phyloP scores from a whole-genome alignment of 2,113 vertebrate species.

The Chloropsis hardwickii region DNA sequence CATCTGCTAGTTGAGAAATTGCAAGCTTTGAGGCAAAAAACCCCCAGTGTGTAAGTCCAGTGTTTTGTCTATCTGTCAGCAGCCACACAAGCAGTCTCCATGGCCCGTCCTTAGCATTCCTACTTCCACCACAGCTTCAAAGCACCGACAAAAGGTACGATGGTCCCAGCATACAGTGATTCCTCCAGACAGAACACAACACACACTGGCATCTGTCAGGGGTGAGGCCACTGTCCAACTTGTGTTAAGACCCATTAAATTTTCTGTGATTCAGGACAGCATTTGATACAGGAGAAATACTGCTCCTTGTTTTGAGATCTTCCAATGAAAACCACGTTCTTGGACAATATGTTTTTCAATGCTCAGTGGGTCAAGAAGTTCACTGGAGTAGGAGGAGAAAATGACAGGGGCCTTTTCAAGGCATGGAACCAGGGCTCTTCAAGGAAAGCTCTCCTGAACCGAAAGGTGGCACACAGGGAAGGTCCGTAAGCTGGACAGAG shows the following conservation, averaged over 20 bases:
- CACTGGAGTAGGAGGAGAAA: background rate
- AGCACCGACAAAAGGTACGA: background rate
- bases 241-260: background rate
- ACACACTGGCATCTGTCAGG: background rate
- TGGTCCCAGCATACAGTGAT: background rate
- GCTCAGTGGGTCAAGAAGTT: background rate
- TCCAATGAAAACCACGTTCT: background rate
- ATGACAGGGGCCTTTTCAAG: background rate
- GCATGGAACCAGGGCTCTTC: background rate
- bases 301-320: background rate
- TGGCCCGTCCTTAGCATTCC: background rate
- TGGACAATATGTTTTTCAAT: background rate
- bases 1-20: background rate
- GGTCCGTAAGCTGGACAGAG: background rate
- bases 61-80: background rate
- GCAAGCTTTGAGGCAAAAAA: background rate
- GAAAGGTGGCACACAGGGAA: background rate
- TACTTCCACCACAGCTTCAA: background rate
- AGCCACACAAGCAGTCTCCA: background rate
- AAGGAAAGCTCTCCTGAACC: background rate
- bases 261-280: background rate
- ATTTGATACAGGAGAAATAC: background rate
- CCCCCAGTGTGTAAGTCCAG: background rate
- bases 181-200: background rate
- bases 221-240: background rate